Base-by-base conservation (phyloP, 1,140 invertebrate species). In the Subanguina moxae region DNA sequence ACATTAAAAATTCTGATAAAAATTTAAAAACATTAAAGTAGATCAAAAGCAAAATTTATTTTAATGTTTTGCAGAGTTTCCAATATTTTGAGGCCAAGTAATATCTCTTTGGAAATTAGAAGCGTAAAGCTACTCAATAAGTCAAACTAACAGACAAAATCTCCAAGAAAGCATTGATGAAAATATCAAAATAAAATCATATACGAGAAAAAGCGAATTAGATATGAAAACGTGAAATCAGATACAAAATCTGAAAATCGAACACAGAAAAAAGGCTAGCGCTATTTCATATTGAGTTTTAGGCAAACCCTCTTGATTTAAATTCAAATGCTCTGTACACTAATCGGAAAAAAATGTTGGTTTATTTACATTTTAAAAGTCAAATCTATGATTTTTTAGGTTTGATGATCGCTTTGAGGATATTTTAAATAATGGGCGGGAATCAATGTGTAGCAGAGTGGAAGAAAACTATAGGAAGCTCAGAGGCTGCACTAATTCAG, bases 361-460 rank as follows among this genome's bases (percentile, higher is more conserved):
- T 8, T 19, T 25, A 7, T 25, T 7, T 25, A 52, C 17, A 3
- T 5, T 3, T 8, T 52, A 52, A 52, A 52, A 52, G 3, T 38
- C 32, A 38, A 3, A 38, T 38, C 3, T 11, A 38, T 38, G 3
- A 38, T 38, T n/a, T n/a, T 38, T 38, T 19, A 57, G 48, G 11
- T 70, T 79, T 52, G 78, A 80, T 23, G 56, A 67, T 17, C 62
- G 75, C 8, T 67, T 78, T 7, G 9, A 64, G 21, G 62, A 71
- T 38, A 48, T 73, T 42, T 64, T 63, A 38, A n/a, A 43, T 25
- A 63, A 65, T 9, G 58, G 64, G 32, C 45, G 65, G 0, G 52
- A 28, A 17, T 30, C 25, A 15, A 23, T 77, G n/a, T 30, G 65
- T n/a, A 17, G 15, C 15, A 43, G 57, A n/a, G 59, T 76, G 13